Base-by-base conservation (phyloP, 37 sponge, comb jelly and placozoan species). In the Dysidea cf. avara region DNA sequence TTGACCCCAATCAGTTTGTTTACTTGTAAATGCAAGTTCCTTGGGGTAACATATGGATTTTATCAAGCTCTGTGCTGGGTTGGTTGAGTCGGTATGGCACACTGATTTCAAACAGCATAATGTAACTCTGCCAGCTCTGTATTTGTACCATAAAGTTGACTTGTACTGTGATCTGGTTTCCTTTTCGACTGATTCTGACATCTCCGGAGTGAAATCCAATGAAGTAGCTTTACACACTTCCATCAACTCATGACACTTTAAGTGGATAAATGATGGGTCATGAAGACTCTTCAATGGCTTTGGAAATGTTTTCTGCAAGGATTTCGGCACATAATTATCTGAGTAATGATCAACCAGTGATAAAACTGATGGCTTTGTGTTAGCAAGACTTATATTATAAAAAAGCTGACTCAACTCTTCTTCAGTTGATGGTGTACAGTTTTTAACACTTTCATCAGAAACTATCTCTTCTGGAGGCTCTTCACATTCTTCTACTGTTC, bases 41-140 rank as follows among this genome's bases (percentile, higher is more conserved):
- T 89, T 76, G n/a, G 90, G 90, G 66, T 84, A 61, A 65, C 81
- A 88, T n/a, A 86, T 67, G 30, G 62, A 13, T 63, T 16, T 80
- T 39, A 90, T 71, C 6, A 85, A 56, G 61, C 71, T 70, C 11
- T 48, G 28, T 12, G 82, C 86, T 73, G 86, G 86, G 22, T 25
- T 35, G 7, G 20, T 20, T 7, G 76, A 69, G 32, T 75, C 67
- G 14, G 72, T 83, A 17, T 37, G 26, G 39, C 75, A 77, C 49
- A 63, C 89, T 30, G 60, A 55, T 68, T 82, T 76, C 33, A 83
- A 74, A 24, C 56, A 78, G 21, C 67, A 77, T 30, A 82, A 82
- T 35, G 86, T 90, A 18, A 90, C 43, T 32, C 85, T 68, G 1
- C 91, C 91, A 20, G 78, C 51, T 34, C 86, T 43, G 43, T 75